A percentile compares a stretch with the other conserved stretches of the same genome.
These are phyloP conservation scores for Augiades crinisus DNA, from an alignment of 2,888 invertebrate species.

Conservation along the genomic window DNA sequence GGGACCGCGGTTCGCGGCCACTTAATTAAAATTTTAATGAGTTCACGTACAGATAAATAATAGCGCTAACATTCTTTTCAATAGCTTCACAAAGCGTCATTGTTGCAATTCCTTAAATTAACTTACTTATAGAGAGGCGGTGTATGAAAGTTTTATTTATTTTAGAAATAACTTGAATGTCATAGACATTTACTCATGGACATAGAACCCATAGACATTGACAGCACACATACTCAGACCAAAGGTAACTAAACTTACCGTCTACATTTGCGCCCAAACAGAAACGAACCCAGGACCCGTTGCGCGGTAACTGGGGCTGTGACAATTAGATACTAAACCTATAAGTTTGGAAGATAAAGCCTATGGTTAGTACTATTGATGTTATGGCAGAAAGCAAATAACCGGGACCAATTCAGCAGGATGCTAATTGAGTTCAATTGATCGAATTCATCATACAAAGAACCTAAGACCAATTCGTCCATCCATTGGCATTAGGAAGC, in stretches of 20 bases:
- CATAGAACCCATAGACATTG: no score
- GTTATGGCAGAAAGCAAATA: background rate
- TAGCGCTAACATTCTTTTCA: slow-evolving; percentile 15
- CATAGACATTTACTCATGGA: no score
- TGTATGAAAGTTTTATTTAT: background rate
- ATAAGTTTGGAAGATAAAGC: no score
- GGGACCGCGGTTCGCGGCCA: slow-evolving; percentile 45
- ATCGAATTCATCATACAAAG: slow-evolving; percentile 1
- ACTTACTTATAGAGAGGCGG: background rate
- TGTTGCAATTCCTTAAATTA: slow-evolving; percentile 10
- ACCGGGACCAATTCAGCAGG: background rate
- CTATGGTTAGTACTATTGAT: no score
- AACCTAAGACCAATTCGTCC: slow-evolving; percentile 8
- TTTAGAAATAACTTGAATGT: no score
- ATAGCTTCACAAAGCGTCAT: slow-evolving; percentile 11
- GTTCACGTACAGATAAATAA: slow-evolving; percentile 30
- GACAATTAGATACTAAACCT: no score
- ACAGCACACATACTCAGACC: no score
- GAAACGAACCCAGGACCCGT: no score
- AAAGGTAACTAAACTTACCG: no score
- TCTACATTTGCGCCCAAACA: no score
- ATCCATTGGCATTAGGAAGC: background rate
- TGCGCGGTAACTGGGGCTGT: no score
- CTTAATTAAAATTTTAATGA: slow-evolving; percentile 69
- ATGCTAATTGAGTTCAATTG: slow-evolving; percentile 20